phyloP scores from a whole-genome alignment of 2,888 invertebrate genomes.

The Horisme vitalbata region DNA sequence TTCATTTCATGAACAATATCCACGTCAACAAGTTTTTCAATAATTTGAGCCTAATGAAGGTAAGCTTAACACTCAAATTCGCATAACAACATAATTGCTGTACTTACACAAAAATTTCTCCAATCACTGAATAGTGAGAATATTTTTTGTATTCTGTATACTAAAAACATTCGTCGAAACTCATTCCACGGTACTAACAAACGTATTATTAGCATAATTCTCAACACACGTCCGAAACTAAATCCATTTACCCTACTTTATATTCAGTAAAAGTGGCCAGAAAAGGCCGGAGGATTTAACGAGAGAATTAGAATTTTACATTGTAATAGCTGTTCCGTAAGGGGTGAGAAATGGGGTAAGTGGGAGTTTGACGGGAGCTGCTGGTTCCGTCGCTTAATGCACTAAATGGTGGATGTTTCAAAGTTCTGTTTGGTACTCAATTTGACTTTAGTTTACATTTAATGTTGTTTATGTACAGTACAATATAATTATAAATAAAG shows the following conservation, averaged over 20 bases:
- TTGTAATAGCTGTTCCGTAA: constrained; percentile 39
- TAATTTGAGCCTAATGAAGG: no score
- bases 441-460: not conserved
- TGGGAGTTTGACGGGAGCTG: constrained; percentile 37
- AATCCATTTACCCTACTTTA: constrained; percentile 56
- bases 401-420: constrained; percentile 2
- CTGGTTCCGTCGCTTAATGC: constrained; percentile 10
- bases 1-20: no score
- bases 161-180: not conserved
- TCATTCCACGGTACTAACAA: constrained; percentile 15
- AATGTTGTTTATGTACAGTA: no score
- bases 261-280: constrained; percentile 57
- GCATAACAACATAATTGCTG: no score
- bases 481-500: no score
- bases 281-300: constrained; percentile 55
- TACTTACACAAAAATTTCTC: no score
- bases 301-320: constrained; percentile 71
- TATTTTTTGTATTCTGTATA: no score
- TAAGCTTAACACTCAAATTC: no score
- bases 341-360: constrained; percentile 34
- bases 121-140: no score
- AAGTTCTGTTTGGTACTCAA: constrained; percentile 1
- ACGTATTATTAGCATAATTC: constrained; percentile 44
- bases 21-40: no score
- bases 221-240: constrained; percentile 43